A percentile compares a stretch with the other conserved stretches of the same genome.
Evolutionary conservation across 2,113 vertebrate genomes (phyloP).

Genomic region (Daboia siamensis): DNA sequence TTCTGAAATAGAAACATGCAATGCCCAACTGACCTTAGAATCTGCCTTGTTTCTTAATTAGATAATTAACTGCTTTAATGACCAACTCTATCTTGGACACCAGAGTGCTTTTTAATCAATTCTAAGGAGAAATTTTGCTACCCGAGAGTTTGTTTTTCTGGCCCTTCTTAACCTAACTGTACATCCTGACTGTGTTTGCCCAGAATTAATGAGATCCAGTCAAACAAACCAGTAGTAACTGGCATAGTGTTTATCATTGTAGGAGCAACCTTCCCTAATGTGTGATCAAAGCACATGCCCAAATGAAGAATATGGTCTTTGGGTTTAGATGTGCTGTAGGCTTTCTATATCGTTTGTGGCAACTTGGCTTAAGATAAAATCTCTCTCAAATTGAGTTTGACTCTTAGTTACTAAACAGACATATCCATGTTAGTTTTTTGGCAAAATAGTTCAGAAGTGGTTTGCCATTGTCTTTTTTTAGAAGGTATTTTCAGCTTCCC

Average conservation of each 20-base stretch:
- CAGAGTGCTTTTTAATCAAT: not conserved
- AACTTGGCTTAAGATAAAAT: not conserved
- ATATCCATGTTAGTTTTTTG: not conserved
- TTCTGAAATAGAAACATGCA: not conserved
- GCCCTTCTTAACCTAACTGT: too few species aligned
- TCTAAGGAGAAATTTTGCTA: not conserved
- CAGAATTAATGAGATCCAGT: not conserved
- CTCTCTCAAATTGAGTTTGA: not conserved
- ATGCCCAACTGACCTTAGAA: not conserved
- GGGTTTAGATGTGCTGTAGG: too few species aligned
- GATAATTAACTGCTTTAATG: not conserved
- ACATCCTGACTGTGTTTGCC: too few species aligned
- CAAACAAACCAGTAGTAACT: not conserved
- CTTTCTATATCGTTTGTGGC: too few species aligned
- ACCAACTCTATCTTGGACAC: not conserved
- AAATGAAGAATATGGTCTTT: not conserved
- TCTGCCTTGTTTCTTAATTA: not conserved
- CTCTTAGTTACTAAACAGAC: not conserved
- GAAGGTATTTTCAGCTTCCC: not conserved
- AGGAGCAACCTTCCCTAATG: not conserved
- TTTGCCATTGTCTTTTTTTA: not conserved
- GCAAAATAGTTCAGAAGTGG: not conserved
- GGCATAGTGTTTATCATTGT: not conserved
- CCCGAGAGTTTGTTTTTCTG: not conserved
- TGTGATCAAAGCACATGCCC: not conserved